Evolutionary conservation across 2,888 invertebrate genomes (phyloP).

Genomic region (Caenorhabditis wallacei): DNA sequence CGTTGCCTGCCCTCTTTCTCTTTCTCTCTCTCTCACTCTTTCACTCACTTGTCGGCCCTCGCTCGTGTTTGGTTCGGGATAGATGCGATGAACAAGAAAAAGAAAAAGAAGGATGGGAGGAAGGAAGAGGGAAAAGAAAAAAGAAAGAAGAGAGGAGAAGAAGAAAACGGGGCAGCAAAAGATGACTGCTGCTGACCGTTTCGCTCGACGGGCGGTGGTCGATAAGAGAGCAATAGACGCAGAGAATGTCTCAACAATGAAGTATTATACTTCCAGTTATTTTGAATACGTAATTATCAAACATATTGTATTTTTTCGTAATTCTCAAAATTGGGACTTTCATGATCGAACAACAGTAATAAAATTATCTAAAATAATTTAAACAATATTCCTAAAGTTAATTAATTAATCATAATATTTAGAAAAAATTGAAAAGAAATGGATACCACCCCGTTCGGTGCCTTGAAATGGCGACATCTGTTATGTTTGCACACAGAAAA

Average conservation of each 20-base stretch:
- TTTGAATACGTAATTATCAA: not conserved
- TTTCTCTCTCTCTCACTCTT: conserved; percentile 15
- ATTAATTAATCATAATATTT: too few relatives aligned
- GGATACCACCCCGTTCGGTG: conserved; percentile 16
- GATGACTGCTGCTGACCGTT: conserved; percentile 62
- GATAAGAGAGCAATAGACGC: conserved; percentile 47
- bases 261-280: conserved; percentile 7
- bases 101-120: conserved; percentile 38
- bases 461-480: conserved; percentile 25
- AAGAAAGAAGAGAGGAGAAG: conserved; percentile 18
- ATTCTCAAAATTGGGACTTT: too few relatives aligned
- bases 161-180: conserved; percentile 56
- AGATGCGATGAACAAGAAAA: conserved; percentile 57
- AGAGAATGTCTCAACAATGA: conserved; percentile 28
- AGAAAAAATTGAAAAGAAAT: conserved; percentile 8
- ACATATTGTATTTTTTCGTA: too few relatives aligned
- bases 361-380: too few relatives aligned
- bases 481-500: conserved; percentile 48
- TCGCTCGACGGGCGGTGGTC: conserved; percentile 51
- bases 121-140: not conserved
- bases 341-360: too few relatives aligned
- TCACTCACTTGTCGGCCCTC: conserved; percentile 48
- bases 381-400: too few relatives aligned
- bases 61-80: conserved; percentile 58
- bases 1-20: conserved; percentile 39